Conservation (phyloP, 2,113 vertebrate genomes). For the Callospermophilus lateralis region DNA sequence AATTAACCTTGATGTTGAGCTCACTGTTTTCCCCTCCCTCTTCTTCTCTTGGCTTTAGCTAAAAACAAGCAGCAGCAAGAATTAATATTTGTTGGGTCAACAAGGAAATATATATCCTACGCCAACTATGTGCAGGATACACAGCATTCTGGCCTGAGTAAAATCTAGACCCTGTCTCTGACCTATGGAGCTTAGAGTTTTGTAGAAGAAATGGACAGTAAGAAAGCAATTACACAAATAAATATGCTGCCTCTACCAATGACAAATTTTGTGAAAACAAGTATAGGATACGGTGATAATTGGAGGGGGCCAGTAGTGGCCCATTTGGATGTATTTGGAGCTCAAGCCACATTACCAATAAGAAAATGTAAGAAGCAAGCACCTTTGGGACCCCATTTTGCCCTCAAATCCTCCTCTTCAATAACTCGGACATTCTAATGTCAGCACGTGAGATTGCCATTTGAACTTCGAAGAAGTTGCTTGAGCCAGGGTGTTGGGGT, state of each 20-base stretch:
- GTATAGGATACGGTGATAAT: background rate
- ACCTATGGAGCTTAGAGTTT: background rate
- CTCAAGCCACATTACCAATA: background rate
- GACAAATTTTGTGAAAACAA: background rate
- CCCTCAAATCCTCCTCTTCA: background rate
- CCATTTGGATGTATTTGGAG: background rate
- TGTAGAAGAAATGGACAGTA: background rate
- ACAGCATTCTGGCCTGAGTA: background rate
- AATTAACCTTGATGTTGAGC: background rate
- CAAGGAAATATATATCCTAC: background rate
- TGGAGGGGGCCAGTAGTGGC: background rate
- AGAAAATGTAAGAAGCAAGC: background rate
- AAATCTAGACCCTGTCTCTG: background rate
- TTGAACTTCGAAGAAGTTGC: background rate
- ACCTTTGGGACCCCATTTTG: background rate
- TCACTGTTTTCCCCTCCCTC: background rate
- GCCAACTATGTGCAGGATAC: background rate
- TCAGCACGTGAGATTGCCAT: background rate
- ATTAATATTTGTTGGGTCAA: background rate
- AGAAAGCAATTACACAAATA: background rate
- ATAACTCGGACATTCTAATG: background rate
- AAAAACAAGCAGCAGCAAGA: background rate
- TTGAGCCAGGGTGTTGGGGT: background rate
- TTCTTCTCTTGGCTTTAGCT: background rate
- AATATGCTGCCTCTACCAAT: background rate